These are phyloP conservation scores for Drosophila mayaguana DNA, from an alignment of 2,888 invertebrate species.

Conservation along the genomic window DNA sequence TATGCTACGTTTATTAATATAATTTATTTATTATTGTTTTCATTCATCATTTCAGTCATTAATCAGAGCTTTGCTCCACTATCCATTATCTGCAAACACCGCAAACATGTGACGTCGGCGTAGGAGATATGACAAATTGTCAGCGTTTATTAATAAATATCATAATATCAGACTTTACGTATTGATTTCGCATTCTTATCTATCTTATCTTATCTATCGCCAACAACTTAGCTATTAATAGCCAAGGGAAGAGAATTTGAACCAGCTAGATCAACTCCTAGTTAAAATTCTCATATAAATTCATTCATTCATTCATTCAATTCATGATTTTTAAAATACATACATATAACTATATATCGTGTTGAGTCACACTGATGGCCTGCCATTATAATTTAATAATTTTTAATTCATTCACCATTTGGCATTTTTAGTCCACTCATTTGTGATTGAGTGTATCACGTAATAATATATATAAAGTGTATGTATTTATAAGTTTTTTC, in stretches of 20 bases:
- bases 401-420: background rate
- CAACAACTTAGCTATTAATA: no score
- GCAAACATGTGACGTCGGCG: background rate
- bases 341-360: no score
- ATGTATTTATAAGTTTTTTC: no score
- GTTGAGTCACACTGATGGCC: background rate
- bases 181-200: background rate
- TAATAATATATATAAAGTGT: no score
- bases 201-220: no score
- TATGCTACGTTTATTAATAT: constrained; percentile 10
- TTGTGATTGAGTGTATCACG: background rate
- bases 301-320: no score
- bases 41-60: background rate
- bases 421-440: background rate
- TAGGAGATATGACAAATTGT: background rate
- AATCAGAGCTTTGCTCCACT: background rate
- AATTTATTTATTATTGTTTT: constrained; percentile 1
- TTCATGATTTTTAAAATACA: no score
- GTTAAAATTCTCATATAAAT: no score
- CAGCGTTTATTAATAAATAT: background rate
- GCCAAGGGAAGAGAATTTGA: no score
- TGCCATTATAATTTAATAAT: background rate
- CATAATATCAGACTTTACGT: no score
- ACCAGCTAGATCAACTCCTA: no score
- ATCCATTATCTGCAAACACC: background rate